phyloP scores from a whole-genome alignment of 2,113 vertebrate genomes.

The Urocitellus parryii region DNA sequence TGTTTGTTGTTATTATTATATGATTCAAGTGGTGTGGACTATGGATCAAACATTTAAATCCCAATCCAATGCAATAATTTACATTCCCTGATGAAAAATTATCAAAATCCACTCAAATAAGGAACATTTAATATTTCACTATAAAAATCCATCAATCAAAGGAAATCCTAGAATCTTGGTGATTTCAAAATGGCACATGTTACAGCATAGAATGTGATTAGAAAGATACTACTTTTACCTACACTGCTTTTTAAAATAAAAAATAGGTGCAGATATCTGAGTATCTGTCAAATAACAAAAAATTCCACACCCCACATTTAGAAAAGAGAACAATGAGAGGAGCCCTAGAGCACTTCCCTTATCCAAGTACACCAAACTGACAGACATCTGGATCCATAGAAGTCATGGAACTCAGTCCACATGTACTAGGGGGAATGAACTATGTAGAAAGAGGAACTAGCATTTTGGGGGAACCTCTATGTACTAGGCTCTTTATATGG shows the following conservation, averaged over 20 bases:
- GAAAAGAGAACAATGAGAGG: not conserved
- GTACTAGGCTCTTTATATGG: not conserved
- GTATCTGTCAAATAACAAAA: conserved; percentile 12
- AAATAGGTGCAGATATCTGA: not conserved
- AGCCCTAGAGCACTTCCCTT: not conserved
- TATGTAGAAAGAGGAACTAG: not conserved
- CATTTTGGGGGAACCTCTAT: not conserved
- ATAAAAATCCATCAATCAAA: conserved; percentile 36
- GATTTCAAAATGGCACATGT: not conserved
- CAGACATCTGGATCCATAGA: not conserved
- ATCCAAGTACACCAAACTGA: not conserved
- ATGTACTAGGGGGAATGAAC: not conserved
- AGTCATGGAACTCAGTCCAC: not conserved
- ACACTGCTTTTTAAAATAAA: not conserved
- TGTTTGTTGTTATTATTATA: conserved; percentile 30
- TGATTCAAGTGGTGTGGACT: not conserved
- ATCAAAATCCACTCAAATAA: conserved; percentile 49
- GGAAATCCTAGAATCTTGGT: not conserved
- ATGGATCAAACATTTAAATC: conserved; percentile 34
- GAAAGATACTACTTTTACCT: not conserved
- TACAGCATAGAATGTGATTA: not conserved
- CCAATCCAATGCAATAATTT: not conserved
- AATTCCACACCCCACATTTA: not conserved
- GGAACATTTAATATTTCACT: not conserved
- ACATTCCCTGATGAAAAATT: conserved; percentile 41